Percentiles rank a stretch among this genome's conserved stretches.
These are phyloP conservation scores for Sturnus vulgaris DNA, from an alignment of 2,113 vertebrate species.

Conservation along the genomic window DNA sequence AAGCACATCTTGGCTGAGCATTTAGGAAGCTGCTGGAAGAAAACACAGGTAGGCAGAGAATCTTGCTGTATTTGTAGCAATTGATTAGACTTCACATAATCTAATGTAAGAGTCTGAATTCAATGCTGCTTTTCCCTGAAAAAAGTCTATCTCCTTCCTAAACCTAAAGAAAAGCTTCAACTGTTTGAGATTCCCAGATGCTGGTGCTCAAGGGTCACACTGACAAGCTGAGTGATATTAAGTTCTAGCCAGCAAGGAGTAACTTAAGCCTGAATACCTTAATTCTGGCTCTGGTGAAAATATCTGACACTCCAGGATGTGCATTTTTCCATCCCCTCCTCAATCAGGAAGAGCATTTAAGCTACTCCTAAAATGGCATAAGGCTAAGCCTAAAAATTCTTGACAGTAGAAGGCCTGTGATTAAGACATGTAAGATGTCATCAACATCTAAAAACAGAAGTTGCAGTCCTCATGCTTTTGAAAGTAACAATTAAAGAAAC, in stretches of 20 bases:
- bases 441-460: not conserved
- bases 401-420: not conserved
- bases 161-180: not conserved
- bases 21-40: not conserved
- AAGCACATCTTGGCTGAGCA: not conserved
- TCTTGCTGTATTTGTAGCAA: not conserved
- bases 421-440: not conserved
- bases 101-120: not conserved
- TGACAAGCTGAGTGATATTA: not conserved
- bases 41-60: not conserved
- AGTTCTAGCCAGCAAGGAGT: not conserved
- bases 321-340: accelerated
- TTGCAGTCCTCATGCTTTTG: not conserved
- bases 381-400: not conserved
- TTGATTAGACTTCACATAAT: not conserved
- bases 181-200: not conserved
- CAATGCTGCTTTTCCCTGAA: not conserved
- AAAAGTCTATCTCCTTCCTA: not conserved
- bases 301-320: not conserved
- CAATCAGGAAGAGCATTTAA: not conserved
- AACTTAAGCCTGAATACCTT: not conserved
- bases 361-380: not conserved
- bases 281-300: not conserved
- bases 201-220: not conserved
- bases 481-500: not conserved